Percentiles rank a stretch among this genome's conserved stretches.
phyloP scores from a whole-genome alignment of 2,797 vertebrate species.

The Pagetopsis macropterus region DNA sequence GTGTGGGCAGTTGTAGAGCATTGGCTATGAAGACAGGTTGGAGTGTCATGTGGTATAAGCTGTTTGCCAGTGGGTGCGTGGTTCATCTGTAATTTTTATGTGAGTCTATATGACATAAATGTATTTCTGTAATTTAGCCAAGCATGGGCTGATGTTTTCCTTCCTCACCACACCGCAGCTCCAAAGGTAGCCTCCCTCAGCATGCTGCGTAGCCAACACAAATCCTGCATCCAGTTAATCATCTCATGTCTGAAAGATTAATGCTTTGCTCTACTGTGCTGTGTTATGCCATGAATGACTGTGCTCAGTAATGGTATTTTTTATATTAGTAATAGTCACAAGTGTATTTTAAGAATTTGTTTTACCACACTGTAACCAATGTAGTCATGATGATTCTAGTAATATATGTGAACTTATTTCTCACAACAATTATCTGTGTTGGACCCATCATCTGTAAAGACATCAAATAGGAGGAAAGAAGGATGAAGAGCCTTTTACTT shows the following conservation, averaged over 20 bases:
- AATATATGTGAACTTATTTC: background rate
- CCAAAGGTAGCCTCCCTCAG: conserved; percentile 53
- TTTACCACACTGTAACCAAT: background rate
- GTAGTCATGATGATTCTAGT: background rate
- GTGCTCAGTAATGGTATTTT: conserved; percentile 13
- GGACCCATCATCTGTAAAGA: background rate
- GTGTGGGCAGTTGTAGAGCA: background rate
- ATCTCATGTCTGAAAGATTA: conserved; percentile 48
- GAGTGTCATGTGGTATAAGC: conserved; percentile 6
- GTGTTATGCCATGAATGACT: background rate
- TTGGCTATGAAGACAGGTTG: background rate
- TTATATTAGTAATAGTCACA: conserved; percentile 5
- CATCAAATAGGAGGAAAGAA: background rate
- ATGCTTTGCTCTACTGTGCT: conserved; percentile 13
- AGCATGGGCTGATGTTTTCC: conserved; percentile 66
- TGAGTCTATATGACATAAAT: conserved; percentile 33
- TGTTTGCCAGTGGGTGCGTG: conserved; percentile 7
- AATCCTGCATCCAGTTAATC: conserved; percentile 68
- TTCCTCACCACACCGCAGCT: conserved; percentile 69
- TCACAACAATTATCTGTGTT: background rate
- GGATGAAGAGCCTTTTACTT: background rate
- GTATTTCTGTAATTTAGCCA: conserved; percentile 56
- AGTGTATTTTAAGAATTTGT: conserved; percentile 10
- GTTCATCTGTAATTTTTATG: conserved; percentile 20
- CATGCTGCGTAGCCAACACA: conserved; percentile 64